Percentiles rank a stretch among this genome's conserved stretches.
Conservation (phyloP, 2,888 invertebrate genomes). For the Encarsia formosa region DNA sequence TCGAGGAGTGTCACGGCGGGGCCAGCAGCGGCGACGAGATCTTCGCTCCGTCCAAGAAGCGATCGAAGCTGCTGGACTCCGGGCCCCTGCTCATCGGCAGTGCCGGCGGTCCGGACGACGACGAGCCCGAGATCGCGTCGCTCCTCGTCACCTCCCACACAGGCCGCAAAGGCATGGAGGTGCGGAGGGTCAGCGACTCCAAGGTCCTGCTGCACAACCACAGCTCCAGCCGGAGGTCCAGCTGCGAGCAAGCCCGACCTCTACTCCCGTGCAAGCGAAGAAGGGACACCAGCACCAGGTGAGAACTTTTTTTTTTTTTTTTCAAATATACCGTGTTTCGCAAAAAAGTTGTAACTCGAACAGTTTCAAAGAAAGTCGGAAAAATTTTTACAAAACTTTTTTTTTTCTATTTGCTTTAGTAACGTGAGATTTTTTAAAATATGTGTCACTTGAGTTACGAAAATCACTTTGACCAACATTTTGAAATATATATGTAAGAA, state of each 20-base stretch:
- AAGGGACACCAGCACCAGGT: slow-evolving; percentile 46
- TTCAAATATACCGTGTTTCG: no score
- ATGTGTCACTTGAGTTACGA: no score
- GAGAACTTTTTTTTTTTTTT: no score
- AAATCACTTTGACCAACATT: no score
- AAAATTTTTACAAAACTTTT: no score
- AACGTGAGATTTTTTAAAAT: no score
- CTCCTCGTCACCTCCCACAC: slow-evolving; percentile 48
- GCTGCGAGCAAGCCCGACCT: slow-evolving; percentile 42
- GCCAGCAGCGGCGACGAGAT: slow-evolving; percentile 65
- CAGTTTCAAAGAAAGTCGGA: no score
- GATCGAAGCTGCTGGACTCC: slow-evolving; percentile 58
- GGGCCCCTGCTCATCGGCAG: slow-evolving; percentile 8
- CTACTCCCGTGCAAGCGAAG: slow-evolving; percentile 45
- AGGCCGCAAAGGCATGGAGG: slow-evolving; percentile 47
- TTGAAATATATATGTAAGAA: no score
- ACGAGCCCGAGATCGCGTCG: slow-evolving; percentile 48
- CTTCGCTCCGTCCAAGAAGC: slow-evolving; percentile 64
- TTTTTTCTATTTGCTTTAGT: no score
- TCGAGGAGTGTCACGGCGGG: slow-evolving; percentile 61
- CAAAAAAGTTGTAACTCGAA: no score
- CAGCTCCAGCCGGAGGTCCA: slow-evolving; percentile 37
- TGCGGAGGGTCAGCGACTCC: slow-evolving; percentile 47
- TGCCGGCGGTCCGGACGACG: slow-evolving; percentile 23
- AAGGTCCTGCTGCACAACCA: slow-evolving; percentile 45